Percentiles rank a stretch among this genome's conserved stretches.
These are phyloP conservation scores for Heliconius hermathena DNA, from an alignment of 1,140 invertebrate genomes.

Conservation along the genomic window DNA sequence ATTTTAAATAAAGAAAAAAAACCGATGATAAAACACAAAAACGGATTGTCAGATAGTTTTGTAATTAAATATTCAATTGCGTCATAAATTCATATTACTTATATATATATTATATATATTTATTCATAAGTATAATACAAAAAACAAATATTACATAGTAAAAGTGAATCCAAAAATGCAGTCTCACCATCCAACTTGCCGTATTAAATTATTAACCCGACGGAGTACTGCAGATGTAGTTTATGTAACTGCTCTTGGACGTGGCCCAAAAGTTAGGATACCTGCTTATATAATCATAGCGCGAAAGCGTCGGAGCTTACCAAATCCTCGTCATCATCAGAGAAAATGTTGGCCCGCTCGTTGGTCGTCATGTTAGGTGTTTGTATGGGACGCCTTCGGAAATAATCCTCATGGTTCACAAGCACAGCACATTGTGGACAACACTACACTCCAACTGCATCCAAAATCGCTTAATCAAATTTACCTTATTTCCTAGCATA, in stretches of 20 bases:
- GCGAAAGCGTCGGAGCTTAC: conserved; percentile 49
- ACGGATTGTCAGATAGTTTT: neutral
- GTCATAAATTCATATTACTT: too few species aligned
- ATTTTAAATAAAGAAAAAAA: neutral
- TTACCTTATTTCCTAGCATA: neutral
- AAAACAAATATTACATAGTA: neutral
- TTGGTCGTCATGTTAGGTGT: conserved; percentile 58
- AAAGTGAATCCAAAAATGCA: conserved; percentile 14
- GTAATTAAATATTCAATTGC: neutral
- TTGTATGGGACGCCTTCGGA: conserved; percentile 6
- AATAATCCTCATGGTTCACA: conserved; percentile 66
- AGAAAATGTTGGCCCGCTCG: conserved; percentile 59
- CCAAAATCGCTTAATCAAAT: conserved; percentile 47
- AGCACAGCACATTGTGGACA: conserved; percentile 51
- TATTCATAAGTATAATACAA: neutral
- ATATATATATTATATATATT: too few species aligned
- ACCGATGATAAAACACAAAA: neutral
- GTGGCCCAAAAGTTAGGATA: conserved; percentile 28
- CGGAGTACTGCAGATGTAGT: conserved; percentile 33
- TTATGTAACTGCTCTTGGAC: conserved; percentile 34
- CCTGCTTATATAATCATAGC: conserved; percentile 46
- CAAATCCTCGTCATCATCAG: conserved; percentile 75
- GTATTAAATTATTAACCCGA: conserved; percentile 28
- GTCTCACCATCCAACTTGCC: neutral
- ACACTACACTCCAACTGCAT: conserved; percentile 72